Conservation (phyloP, 2,888 invertebrate genomes). For the Hypomecis punctinalis region DNA sequence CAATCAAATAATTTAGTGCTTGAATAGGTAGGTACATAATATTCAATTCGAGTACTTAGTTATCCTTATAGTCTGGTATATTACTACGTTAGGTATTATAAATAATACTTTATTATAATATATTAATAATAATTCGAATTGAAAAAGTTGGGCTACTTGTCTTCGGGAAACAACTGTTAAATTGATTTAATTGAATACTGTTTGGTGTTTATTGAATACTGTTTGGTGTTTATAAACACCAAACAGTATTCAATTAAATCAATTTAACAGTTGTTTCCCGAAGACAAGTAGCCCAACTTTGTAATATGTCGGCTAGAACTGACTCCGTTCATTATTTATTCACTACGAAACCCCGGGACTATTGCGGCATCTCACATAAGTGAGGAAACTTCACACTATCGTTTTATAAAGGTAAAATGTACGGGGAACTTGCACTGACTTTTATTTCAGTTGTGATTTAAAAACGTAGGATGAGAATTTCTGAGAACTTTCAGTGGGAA, state of each 20-base stretch:
- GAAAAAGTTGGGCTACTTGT: constrained; percentile 43
- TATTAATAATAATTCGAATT: too few relatives aligned
- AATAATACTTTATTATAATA: too few relatives aligned
- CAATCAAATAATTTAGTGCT: too few relatives aligned
- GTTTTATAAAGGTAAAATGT: constrained; percentile 53
- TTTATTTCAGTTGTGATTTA: constrained; percentile 37
- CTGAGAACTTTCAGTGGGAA: background rate
- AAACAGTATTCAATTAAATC: constrained; percentile 18
- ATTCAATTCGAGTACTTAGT: background rate
- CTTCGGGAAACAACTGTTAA: constrained; percentile 30
- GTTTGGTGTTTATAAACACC: too few relatives aligned
- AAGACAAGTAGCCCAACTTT: constrained; percentile 43
- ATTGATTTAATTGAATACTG: constrained; percentile 16
- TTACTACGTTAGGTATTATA: background rate
- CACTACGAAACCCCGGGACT: constrained; percentile 61
- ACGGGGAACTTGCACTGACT: constrained; percentile 29
- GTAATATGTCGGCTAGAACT: constrained; percentile 46
- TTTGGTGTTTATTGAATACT: too few relatives aligned
- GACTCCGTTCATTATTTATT: constrained; percentile 64
- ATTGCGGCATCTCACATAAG: constrained; percentile 57
- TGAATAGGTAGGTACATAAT: too few relatives aligned
- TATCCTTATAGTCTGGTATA: background rate
- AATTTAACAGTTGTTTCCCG: constrained; percentile 23
- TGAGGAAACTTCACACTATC: constrained; percentile 60
- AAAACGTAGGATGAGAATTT: constrained; percentile 18